These are phyloP conservation scores for Pyrrhia umbra DNA, from an alignment of 2,888 invertebrate genomes.

Conservation along the genomic window DNA sequence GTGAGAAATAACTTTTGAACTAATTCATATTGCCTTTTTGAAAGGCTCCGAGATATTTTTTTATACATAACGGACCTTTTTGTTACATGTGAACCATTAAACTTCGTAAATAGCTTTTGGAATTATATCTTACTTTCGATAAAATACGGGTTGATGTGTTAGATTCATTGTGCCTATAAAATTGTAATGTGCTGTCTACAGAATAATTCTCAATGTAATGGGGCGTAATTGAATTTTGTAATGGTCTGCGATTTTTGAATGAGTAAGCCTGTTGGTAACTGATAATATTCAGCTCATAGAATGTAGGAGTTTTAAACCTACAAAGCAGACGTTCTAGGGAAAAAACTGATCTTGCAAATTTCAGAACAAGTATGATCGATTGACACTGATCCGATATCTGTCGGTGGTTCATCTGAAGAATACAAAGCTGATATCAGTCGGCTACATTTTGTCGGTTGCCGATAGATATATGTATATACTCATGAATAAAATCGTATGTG, in stretches of 20 bases:
- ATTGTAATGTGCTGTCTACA: slow-evolving; percentile 18
- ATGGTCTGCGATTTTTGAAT: not conserved
- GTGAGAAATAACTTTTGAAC: not conserved
- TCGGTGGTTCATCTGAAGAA: not conserved
- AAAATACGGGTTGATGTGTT: slow-evolving; percentile 30
- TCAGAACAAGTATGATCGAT: not conserved
- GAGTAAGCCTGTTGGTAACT: not conserved
- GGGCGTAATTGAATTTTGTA: slow-evolving; percentile 13
- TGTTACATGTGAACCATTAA: slow-evolving; percentile 15
- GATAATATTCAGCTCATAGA: not conserved
- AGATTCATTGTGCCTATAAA: slow-evolving; percentile 44
- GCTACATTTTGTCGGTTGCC: not conserved
- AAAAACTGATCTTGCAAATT: not conserved
- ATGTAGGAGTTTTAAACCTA: not conserved
- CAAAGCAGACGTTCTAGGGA: too few relatives aligned
- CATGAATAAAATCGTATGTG: not conserved
- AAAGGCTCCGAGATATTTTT: not conserved
- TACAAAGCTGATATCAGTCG: not conserved
- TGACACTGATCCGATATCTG: not conserved
- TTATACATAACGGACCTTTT: slow-evolving; percentile 6
- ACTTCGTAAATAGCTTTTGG: slow-evolving; percentile 33
- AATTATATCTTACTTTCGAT: slow-evolving; percentile 43
- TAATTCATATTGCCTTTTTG: slow-evolving; percentile 8
- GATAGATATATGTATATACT: not conserved
- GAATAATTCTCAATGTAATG: slow-evolving; percentile 1